Percentiles rank a stretch among this genome's conserved stretches.
Evolutionary conservation across 2,797 vertebrate species (phyloP).

Genomic region (Spinus olivaceus): DNA sequence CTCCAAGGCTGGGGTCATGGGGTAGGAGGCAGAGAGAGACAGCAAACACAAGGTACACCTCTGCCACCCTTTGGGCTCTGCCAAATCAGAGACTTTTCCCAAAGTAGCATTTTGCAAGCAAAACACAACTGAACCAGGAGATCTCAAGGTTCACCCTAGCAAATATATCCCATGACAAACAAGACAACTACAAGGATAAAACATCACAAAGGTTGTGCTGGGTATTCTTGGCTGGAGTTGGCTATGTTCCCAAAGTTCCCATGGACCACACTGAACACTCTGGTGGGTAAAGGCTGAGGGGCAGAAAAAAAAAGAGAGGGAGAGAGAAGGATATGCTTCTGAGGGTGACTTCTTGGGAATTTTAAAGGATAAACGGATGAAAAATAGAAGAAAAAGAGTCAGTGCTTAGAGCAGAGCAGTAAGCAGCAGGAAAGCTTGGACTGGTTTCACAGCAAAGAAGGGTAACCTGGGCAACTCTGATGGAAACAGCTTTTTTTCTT

Average conservation of each 20-base stretch:
- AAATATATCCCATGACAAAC: neutral
- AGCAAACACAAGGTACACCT: neutral
- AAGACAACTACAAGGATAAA: neutral
- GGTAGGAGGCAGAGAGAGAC: neutral
- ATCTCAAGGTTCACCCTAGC: neutral
- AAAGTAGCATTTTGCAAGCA: neutral
- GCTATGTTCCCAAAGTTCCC: neutral
- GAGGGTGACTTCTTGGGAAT: neutral
- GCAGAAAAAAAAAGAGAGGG: neutral
- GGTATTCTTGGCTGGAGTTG: fast-evolving
- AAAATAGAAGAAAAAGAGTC: neutral
- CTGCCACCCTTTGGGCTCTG: neutral
- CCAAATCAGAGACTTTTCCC: neutral
- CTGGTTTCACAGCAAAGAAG: neutral
- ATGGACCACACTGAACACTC: neutral
- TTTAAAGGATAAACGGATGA: neutral
- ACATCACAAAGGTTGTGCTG: fast-evolving
- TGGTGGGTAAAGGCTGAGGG: neutral
- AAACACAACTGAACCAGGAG: neutral
- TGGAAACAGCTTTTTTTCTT: neutral
- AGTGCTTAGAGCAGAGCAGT: neutral
- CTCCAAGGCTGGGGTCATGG: neutral
- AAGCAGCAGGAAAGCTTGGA: neutral
- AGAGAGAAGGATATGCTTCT: neutral
- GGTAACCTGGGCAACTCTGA: neutral